Base-by-base conservation (phyloP, 2,888 invertebrate species). In the Drosophila anomelani region DNA sequence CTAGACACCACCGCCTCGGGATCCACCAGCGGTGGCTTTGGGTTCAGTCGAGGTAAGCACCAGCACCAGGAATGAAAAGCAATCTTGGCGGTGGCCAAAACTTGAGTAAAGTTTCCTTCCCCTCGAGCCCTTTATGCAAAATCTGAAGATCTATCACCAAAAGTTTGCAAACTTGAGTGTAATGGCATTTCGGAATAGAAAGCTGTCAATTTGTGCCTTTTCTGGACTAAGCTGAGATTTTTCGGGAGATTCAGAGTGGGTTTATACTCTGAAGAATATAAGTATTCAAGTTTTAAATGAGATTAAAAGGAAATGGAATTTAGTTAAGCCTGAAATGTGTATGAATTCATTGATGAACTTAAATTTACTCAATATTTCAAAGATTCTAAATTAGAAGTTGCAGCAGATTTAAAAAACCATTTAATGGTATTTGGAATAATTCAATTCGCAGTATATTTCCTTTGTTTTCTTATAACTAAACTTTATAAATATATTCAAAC, bases 21-120 rank as follows among this genome's bases (percentile, higher is more conserved):
- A 67, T 91, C 91, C 69, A 92, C 92, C 44, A 91, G 77, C 46
- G 90, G 77, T 53, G 90, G 90, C 61, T 85, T 85, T 67, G 85
- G 92, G 85, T 93, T 91, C 57, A 92, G 90, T 83, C 90, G 91
- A 88, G 93, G 92, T 92, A 90, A 90, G 89, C 44, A 46, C 44
- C 44, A 46, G 17, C 38, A 12, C 8, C n/a, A 26, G 5, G n/a
- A 20, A 34, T 20, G 20, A 20, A 51, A 34, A 34, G 9, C 20
- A 34, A 34, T 51, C 23, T 17, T 12, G 12, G 4, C 34, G 15
- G 6, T 34, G 53, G 23, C 8, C 12, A 12, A 47, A 51, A 57
- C n/a, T 32, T 34, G 51, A 34, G 20, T 15, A 20, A 51, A 51
- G 9, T 51, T 47, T 12, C 29, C 1, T 10, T n/a, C 17, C 17